Evolutionary conservation across 2,888 invertebrate species (phyloP).

Genomic region (Pedicia rivosa): DNA sequence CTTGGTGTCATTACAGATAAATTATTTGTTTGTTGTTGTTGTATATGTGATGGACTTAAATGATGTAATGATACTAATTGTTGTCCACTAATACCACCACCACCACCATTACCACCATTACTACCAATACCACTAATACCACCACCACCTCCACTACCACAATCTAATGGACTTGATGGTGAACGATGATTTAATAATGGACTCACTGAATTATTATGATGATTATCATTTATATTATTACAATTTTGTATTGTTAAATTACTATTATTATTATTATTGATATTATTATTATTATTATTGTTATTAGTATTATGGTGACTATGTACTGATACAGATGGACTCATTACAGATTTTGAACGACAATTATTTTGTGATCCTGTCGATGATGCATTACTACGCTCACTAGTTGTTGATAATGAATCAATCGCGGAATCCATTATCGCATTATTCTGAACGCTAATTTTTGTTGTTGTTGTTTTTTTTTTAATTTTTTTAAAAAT

Average conservation of each 20-base stretch:
- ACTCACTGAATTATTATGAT: slow-evolving; percentile 15
- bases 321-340: slow-evolving; percentile 10
- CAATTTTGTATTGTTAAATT: slow-evolving; percentile 11
- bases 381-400: slow-evolving; percentile 37
- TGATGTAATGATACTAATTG: slow-evolving; percentile 37
- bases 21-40: slow-evolving; percentile 34
- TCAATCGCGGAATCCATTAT: slow-evolving; percentile 40
- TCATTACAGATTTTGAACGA: slow-evolving; percentile 13
- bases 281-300: slow-evolving; percentile 9
- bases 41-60: slow-evolving; percentile 46
- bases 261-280: slow-evolving; percentile 20
- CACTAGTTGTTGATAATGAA: slow-evolving; percentile 36
- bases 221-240: slow-evolving; percentile 10
- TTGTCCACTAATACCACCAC: slow-evolving; percentile 8
- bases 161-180: slow-evolving; percentile 1
- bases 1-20: slow-evolving; percentile 36
- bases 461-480: not conserved
- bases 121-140: slow-evolving; percentile 20
- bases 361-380: slow-evolving; percentile 14
- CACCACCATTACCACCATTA: slow-evolving; percentile 11
- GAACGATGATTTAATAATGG: slow-evolving; percentile 18
- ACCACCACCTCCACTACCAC: slow-evolving; percentile 20
- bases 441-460: slow-evolving; percentile 6
- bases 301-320: slow-evolving; percentile 7
- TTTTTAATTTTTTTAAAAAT: not conserved